Evolutionary conservation across 2,888 invertebrate genomes (phyloP).

Genomic region (Synanthedon formicaeformis): DNA sequence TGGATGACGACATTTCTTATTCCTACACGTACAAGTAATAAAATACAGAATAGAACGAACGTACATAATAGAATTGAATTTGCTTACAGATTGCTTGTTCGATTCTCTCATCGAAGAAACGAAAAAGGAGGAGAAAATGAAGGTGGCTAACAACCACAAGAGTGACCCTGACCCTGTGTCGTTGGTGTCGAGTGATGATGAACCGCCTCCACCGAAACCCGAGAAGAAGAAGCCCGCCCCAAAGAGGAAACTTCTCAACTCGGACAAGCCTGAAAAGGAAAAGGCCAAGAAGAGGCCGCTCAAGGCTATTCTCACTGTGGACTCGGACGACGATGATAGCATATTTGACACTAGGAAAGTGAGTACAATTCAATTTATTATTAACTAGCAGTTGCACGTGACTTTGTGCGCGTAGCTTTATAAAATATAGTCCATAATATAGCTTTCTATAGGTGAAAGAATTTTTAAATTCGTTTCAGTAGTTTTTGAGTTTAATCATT

Average conservation of each 20-base stretch:
- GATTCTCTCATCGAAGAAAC: conserved; percentile 63
- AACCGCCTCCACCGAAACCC: conserved; percentile 14
- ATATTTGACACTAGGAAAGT: conserved; percentile 66
- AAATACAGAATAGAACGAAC: too few relatives aligned
- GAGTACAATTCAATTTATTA: background rate
- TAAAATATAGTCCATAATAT: too few relatives aligned
- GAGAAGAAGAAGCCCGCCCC: conserved; percentile 20
- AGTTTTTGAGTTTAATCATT: too few relatives aligned
- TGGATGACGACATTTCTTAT: too few relatives aligned
- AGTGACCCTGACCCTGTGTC: conserved; percentile 12
- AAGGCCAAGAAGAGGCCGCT: conserved; percentile 51
- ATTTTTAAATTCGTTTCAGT: too few relatives aligned
- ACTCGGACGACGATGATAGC: conserved; percentile 58
- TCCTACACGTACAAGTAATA: too few relatives aligned
- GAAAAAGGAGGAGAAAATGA: conserved; percentile 37
- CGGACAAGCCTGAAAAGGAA: conserved; percentile 36
- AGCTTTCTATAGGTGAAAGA: too few relatives aligned
- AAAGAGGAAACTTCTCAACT: conserved; percentile 45
- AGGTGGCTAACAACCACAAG: conserved; percentile 14
- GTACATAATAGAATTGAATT: too few relatives aligned
- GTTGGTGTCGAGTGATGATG: conserved; percentile 36
- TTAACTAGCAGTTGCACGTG: background rate
- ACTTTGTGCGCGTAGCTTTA: background rate
- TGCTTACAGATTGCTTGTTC: conserved; percentile 53
- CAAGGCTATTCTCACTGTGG: conserved; percentile 35